These are phyloP conservation scores for Papilio aristodemus DNA, from an alignment of 1,140 invertebrate genomes.

Conservation along the genomic window DNA sequence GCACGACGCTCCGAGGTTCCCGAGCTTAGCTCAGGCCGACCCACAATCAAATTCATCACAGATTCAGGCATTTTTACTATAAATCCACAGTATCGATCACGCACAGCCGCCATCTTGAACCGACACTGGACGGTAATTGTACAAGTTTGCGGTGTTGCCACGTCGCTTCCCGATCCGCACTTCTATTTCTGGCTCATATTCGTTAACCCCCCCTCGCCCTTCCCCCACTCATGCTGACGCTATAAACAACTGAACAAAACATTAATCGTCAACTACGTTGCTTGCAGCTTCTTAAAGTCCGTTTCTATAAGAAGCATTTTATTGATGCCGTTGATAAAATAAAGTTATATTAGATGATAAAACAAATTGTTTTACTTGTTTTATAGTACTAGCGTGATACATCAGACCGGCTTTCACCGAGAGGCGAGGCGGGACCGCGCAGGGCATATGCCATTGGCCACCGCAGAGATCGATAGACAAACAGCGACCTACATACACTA, in stretches of 20 bases:
- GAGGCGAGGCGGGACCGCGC: conserved; percentile 72
- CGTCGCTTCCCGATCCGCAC: conserved; percentile 71
- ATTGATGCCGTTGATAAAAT: conserved; percentile 41
- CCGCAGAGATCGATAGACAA: conserved; percentile 79
- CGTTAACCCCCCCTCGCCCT: conserved; percentile 43
- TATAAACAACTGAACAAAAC: conserved; percentile 68
- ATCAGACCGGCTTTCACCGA: conserved; percentile 74
- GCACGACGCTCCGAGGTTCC: conserved; percentile 58
- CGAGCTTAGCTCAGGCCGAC: conserved; percentile 65
- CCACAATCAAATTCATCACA: conserved; percentile 72
- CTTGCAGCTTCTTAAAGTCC: neutral
- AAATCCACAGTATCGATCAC: conserved; percentile 79
- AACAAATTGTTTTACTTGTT: conserved; percentile 1
- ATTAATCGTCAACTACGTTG: conserved; percentile 56
- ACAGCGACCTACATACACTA: conserved; percentile 67
- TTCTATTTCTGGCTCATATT: conserved; percentile 68
- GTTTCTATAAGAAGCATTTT: neutral
- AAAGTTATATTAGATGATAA: conserved; percentile 26
- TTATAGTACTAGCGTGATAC: conserved; percentile 49
- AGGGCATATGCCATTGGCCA: conserved; percentile 78
- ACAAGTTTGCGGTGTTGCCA: conserved; percentile 72
- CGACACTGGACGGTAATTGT: conserved; percentile 64
- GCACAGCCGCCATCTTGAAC: conserved; percentile 79
- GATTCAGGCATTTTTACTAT: conserved; percentile 70
- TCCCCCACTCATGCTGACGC: conserved; percentile 52